Conservation (phyloP, 2,888 invertebrate species). For the Drosophila paramelanica region DNA sequence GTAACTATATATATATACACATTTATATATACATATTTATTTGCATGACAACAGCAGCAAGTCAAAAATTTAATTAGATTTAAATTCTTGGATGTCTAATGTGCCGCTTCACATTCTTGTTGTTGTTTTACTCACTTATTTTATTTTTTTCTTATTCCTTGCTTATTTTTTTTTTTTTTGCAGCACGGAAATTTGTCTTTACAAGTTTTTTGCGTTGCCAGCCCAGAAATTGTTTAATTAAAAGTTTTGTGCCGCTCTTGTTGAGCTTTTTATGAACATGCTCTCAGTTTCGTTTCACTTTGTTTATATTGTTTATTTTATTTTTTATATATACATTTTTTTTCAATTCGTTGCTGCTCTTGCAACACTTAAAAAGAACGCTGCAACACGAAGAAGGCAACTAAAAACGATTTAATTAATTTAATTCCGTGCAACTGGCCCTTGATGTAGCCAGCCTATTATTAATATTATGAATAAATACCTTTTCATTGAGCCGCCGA, state of each 20-base stretch:
- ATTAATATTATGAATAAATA: conserved; percentile 67
- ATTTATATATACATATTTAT: conserved; percentile 54
- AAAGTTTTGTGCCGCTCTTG: conserved; percentile 73
- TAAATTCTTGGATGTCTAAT: conserved; percentile 80
- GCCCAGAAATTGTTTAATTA: conserved; percentile 78
- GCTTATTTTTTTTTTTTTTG: conserved; percentile 35
- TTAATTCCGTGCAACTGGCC: conserved; percentile 22
- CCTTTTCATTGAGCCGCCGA: conserved; percentile 57
- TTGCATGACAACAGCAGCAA: conserved; percentile 70
- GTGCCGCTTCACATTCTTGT: conserved; percentile 40
- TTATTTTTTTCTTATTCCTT: conserved; percentile 19
- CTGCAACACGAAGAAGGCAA: conserved; percentile 40
- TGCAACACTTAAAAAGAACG: conserved; percentile 46
- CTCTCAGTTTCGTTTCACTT: conserved; percentile 51
- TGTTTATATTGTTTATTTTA: conserved; percentile 21
- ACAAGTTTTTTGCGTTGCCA: conserved; percentile 69
- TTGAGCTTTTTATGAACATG: conserved; percentile 53
- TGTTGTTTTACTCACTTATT: conserved; percentile 2
- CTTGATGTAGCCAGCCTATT: conserved; percentile 31
- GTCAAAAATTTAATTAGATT: conserved; percentile 81
- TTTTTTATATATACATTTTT: conserved; percentile 7
- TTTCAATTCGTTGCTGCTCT: conserved; percentile 12
- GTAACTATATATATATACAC: conserved; percentile 29
- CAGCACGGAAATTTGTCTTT: conserved; percentile 71
- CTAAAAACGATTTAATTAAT: conserved; percentile 57